These are phyloP conservation scores for Cinara cedri DNA, from an alignment of 2,888 invertebrate species.

Conservation along the genomic window DNA sequence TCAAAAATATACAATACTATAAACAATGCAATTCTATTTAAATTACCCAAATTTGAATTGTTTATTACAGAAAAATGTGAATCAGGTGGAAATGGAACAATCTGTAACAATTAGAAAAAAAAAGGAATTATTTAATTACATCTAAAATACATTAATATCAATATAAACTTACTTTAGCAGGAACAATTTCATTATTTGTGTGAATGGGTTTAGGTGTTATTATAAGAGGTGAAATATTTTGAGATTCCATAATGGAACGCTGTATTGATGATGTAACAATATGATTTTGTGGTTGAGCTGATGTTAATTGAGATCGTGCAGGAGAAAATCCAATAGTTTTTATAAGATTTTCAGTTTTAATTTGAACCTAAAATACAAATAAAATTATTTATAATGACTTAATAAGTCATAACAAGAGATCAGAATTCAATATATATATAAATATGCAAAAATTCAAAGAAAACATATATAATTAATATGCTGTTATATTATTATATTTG, in stretches of 20 bases:
- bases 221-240: constrained; percentile 41
- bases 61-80: constrained; percentile 49
- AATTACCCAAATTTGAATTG: constrained; percentile 16
- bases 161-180: constrained; percentile 42
- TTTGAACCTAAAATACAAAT: constrained; percentile 19
- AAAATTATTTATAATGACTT: neutral
- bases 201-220: constrained; percentile 35
- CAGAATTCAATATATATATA: too few relatives aligned
- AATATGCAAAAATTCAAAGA: too few relatives aligned
- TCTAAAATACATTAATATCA: neutral
- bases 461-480: too few relatives aligned
- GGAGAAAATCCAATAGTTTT: constrained; percentile 44
- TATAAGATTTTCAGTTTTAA: constrained; percentile 19
- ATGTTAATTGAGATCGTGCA: constrained; percentile 14
- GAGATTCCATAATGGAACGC: constrained; percentile 46
- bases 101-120: constrained; percentile 11
- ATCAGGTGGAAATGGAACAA: constrained; percentile 28
- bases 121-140: neutral
- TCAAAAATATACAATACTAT: neutral
- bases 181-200: constrained; percentile 19
- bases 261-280: constrained; percentile 16
- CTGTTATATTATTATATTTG: too few relatives aligned
- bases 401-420: neutral
- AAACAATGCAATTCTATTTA: neutral
- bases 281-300: constrained; percentile 15